Evolutionary conservation across 2,113 vertebrate genomes (phyloP).

Genomic region (Empidonax alnorum): DNA sequence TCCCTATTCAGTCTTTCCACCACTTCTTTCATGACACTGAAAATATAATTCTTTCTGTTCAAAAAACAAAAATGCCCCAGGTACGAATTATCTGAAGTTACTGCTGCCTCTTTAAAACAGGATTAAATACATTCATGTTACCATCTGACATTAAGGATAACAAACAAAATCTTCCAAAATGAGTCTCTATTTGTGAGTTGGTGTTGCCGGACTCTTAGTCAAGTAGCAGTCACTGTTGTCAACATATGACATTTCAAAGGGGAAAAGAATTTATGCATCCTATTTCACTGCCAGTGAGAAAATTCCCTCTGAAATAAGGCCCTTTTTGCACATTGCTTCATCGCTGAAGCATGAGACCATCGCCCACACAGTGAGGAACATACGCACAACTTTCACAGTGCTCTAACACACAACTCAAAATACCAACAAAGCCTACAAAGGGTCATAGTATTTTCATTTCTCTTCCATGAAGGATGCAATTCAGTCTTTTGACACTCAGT

Average conservation of each 20-base stretch:
- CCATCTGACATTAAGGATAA: neutral
- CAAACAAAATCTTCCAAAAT: neutral
- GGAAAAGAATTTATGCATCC: neutral
- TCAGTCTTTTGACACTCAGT: neutral
- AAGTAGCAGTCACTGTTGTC: neutral
- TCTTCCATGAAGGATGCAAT: neutral
- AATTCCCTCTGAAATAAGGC: neutral
- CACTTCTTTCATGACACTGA: neutral
- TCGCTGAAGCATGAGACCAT: neutral
- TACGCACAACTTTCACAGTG: neutral
- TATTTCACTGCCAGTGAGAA: neutral
- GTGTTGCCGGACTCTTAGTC: neutral
- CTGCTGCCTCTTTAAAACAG: neutral
- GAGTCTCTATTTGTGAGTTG: neutral
- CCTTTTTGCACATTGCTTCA: neutral
- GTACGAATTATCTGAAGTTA: neutral
- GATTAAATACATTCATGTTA: neutral
- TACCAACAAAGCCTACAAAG: neutral
- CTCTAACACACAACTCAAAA: neutral
- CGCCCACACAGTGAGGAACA: neutral
- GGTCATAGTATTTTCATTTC: neutral
- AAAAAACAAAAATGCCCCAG: neutral
- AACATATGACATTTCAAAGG: slow-evolving; percentile 1
- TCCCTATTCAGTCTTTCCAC: neutral
- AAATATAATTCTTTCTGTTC: neutral